A percentile compares a stretch with the other conserved stretches of the same genome.
These are phyloP conservation scores for Rhinolophus sinicus DNA, from an alignment of 2,113 vertebrate species.

Conservation along the genomic window DNA sequence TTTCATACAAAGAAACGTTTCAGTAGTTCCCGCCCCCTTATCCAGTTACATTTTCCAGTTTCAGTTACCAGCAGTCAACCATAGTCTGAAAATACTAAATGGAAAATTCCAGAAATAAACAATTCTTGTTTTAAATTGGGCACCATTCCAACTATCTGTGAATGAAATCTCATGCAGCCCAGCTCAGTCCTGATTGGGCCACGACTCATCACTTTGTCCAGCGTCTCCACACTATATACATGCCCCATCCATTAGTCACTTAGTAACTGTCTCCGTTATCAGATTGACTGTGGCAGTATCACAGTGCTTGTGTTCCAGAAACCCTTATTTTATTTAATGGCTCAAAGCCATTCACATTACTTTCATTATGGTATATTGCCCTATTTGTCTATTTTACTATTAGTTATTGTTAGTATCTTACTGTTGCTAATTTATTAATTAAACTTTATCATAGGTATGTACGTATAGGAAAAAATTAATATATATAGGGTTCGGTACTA, in stretches of 20 bases:
- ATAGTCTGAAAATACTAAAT: background rate
- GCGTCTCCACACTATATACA: background rate
- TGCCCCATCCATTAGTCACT: background rate
- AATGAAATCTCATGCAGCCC: background rate
- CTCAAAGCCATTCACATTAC: background rate
- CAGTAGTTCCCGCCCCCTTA: too few species aligned
- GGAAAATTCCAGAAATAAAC: background rate
- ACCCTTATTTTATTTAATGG: background rate
- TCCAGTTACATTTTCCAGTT: background rate
- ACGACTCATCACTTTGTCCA: background rate
- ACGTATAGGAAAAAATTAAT: too few species aligned
- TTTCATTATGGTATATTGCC: background rate
- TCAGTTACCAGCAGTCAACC: background rate
- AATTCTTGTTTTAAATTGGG: background rate
- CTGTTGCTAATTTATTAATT: background rate
- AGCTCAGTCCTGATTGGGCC: background rate
- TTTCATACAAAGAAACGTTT: background rate
- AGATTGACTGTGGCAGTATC: background rate
- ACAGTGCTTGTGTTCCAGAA: background rate
- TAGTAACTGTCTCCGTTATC: background rate
- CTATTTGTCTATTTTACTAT: background rate
- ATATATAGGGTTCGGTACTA: too few species aligned
- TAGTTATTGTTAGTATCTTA: background rate
- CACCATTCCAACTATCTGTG: background rate
- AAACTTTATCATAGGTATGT: background rate